Evolutionary conservation across 2,888 invertebrate species (phyloP), one percentile per base, ranked within the genome.

Genomic region (Micoletzkya japonica): DNA sequence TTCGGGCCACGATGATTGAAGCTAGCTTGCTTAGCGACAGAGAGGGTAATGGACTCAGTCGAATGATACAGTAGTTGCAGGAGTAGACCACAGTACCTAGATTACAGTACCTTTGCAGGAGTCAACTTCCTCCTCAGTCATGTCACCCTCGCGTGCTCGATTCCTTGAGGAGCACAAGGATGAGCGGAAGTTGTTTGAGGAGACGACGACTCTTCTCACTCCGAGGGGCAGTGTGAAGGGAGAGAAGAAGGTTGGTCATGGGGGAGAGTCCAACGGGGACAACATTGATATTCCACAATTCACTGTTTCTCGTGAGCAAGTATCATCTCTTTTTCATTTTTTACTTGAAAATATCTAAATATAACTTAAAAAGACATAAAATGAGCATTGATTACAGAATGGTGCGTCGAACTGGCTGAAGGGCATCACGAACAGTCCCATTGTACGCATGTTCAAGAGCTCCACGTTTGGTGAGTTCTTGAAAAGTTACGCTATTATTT

Each of bases 91-190:
- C n/a, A n/a, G n/a, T n/a, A n/a, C n/a, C n/a, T n/a, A n/a, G n/a
- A n/a, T n/a, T n/a, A n/a, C n/a, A n/a, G n/a, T n/a, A n/a, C n/a
- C n/a, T n/a, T n/a, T n/a, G n/a, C n/a, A n/a, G n/a, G n/a, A n/a
- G n/a, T n/a, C n/a, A n/a, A n/a, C n/a, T n/a, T n/a, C 70, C n/a
- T 70, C 72, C 20, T 36, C 50, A 14, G 68, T 66, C 54, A 76
- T 83, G 76, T 81, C 81, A 52, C 82, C 83, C 4, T 78, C 81
- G 26, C 72, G 83, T 39, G 80, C 82, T 24, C 78, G 81, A 52
- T 83, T 83, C 70, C 72, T 83, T 32, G 76, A 77, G 2, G 82
- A 83, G 28, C 81, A 82, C 66, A 60, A 68, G 30, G 75, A 76
- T 30, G 72, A 72, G 56, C 72, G 72, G 49, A 49, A 36, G 32